These are phyloP conservation scores for Plebejus anna DNA, from an alignment of 2,888 invertebrate genomes.

Conservation along the genomic window DNA sequence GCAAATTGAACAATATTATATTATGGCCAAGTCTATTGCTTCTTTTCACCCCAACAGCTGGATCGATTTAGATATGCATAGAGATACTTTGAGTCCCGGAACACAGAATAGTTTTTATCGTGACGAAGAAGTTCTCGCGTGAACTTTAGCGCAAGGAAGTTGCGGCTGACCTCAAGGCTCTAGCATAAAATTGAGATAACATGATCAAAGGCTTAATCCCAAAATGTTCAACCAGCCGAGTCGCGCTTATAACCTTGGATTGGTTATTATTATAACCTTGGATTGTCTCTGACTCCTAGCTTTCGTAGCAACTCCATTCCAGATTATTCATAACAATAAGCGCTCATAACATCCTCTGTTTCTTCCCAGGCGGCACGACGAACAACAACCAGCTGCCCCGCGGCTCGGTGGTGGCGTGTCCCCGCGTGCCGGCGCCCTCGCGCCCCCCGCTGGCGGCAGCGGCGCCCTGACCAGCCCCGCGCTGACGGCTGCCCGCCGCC, in stretches of 20 bases:
- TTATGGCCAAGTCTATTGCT: no score
- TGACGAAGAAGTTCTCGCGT: no score
- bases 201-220: no score
- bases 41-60: no score
- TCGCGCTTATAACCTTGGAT: background rate
- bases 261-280: background rate
- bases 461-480: slow-evolving; percentile 74
- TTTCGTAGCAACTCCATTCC: background rate
- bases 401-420: slow-evolving; percentile 80
- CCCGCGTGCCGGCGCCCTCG: slow-evolving; percentile 81
- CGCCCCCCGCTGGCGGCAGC: slow-evolving; percentile 69
- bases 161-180: no score
- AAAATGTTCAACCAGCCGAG: no score
- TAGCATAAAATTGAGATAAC: no score
- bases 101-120: no score
- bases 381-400: slow-evolving; percentile 60
- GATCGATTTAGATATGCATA: no score
- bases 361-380: slow-evolving; percentile 55
- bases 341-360: background rate
- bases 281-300: background rate
- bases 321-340: background rate
- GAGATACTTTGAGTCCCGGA: no score
- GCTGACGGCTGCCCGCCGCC: slow-evolving; percentile 64
- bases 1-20: background rate
- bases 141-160: no score